Percentiles rank a stretch among this genome's conserved stretches.
Evolutionary conservation across 2,113 vertebrate genomes (phyloP).

Genomic region (Sander vitreus): DNA sequence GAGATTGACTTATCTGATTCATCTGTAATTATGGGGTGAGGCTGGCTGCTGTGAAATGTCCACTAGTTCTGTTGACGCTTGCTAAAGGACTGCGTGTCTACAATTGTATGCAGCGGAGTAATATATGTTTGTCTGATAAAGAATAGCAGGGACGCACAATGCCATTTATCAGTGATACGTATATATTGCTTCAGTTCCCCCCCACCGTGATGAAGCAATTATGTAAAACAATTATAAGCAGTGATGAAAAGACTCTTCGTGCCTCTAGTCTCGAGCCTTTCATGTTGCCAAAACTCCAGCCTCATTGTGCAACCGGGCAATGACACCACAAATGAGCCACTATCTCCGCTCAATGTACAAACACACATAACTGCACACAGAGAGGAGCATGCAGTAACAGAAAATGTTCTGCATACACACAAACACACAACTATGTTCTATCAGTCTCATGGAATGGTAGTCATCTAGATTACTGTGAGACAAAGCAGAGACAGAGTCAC

Average conservation of each 20-base stretch:
- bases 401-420: neutral
- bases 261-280: constrained; percentile 55
- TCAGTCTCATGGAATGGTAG: constrained; percentile 53
- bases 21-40: constrained; percentile 15
- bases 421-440: constrained; percentile 24
- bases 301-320: constrained; percentile 37
- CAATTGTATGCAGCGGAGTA: neutral
- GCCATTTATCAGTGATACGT: neutral
- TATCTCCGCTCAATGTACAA: constrained; percentile 36
- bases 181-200: constrained; percentile 12
- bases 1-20: constrained; percentile 18
- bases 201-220: constrained; percentile 60
- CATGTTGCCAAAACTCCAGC: constrained; percentile 63
- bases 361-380: constrained; percentile 26
- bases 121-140: constrained; percentile 8
- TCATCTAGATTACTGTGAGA: constrained; percentile 56
- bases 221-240: constrained; percentile 65
- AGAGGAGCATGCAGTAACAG: neutral
- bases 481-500: constrained; percentile 48
- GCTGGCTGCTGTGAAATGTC: constrained; percentile 10
- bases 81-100: neutral
- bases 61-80: neutral
- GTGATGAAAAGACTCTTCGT: constrained; percentile 61
- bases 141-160: neutral
- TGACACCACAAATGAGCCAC: constrained; percentile 42